These are phyloP conservation scores for Catharus bicknelli DNA, from an alignment of 2,113 vertebrate species.

Conservation along the genomic window DNA sequence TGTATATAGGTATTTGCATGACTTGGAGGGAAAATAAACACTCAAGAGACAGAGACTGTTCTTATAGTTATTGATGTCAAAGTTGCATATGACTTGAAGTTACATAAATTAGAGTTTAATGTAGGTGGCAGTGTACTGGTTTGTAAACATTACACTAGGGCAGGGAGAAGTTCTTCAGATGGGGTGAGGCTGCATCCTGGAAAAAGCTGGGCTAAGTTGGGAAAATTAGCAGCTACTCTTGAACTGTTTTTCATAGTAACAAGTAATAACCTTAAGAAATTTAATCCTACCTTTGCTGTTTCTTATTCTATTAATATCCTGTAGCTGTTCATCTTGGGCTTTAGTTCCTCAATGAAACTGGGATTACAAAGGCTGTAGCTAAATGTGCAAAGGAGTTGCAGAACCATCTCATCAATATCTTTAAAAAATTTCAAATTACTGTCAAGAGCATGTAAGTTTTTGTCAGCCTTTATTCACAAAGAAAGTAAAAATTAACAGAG, in stretches of 20 bases:
- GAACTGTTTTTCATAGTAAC: not conserved
- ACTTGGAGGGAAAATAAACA: not conserved
- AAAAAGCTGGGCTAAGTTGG: not conserved
- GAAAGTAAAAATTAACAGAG: too few species aligned
- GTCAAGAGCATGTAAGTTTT: not conserved
- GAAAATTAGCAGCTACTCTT: not conserved
- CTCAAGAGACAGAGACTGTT: not conserved
- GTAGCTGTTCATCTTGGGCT: not conserved
- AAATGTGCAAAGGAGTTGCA: not conserved
- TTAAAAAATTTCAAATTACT: constrained; percentile 32
- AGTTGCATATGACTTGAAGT: not conserved
- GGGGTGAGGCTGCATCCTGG: not conserved
- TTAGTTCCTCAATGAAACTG: not conserved
- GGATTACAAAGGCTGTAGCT: not conserved
- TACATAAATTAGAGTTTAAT: not conserved
- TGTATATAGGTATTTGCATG: constrained; percentile 9
- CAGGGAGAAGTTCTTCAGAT: not conserved
- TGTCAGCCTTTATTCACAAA: not conserved
- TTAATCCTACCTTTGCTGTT: constrained; percentile 51
- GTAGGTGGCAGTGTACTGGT: not conserved
- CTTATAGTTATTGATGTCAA: not conserved
- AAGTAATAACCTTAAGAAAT: constrained; percentile 10
- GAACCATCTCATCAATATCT: not conserved
- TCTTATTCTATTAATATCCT: constrained; percentile 49
- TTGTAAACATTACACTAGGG: not conserved